phyloP scores from a whole-genome alignment of 2,797 vertebrate genomes.

The Allobates femoralis region DNA sequence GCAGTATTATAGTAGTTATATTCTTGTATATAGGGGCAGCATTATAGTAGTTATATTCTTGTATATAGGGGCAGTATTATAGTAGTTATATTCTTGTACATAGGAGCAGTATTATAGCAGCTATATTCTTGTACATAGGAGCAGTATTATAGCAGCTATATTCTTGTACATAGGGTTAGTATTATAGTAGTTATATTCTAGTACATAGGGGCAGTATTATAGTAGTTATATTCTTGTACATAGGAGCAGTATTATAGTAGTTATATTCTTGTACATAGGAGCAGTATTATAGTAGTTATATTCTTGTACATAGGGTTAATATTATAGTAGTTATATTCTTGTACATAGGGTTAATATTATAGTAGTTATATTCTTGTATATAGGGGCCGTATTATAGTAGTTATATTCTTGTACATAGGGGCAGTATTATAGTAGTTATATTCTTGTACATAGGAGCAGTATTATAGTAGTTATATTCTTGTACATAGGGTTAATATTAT shows the following conservation, averaged over 20 bases:
- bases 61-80: background rate
- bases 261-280: constrained; percentile 2
- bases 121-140: background rate
- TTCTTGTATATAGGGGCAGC: background rate
- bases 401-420: too few species aligned
- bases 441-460: too few species aligned
- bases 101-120: background rate
- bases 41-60: constrained; percentile 16
- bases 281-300: constrained; percentile 20
- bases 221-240: constrained; percentile 10
- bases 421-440: too few species aligned
- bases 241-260: constrained; percentile 14
- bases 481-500: too few species aligned
- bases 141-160: constrained; percentile 13
- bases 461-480: too few species aligned
- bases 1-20: constrained; percentile 17
- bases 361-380: constrained; percentile 13
- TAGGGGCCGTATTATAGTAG: too few species aligned
- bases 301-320: background rate
- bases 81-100: background rate
- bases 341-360: background rate
- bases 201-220: background rate
- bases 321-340: constrained; percentile 15
- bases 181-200: too few species aligned
- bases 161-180: background rate